phyloP scores from a whole-genome alignment of 2,888 invertebrate genomes.

The Lycocerus yunnanus region DNA sequence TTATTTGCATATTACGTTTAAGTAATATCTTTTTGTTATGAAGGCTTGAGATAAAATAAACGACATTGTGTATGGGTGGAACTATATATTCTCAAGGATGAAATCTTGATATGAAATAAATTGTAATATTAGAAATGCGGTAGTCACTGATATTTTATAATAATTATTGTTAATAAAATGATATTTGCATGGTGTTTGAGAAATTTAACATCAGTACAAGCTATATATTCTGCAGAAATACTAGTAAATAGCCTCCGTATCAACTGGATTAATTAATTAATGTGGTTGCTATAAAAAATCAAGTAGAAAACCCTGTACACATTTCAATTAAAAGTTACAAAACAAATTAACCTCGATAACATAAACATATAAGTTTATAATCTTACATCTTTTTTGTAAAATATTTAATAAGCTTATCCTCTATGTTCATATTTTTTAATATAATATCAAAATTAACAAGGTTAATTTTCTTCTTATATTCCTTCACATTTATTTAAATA shows the following conservation, averaged over 20 bases:
- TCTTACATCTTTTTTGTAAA: background rate
- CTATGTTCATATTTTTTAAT: background rate
- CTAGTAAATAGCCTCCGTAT: background rate
- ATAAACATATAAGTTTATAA: background rate
- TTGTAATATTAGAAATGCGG: conserved; percentile 3
- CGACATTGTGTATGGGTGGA: background rate
- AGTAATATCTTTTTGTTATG: background rate
- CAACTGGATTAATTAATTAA: background rate
- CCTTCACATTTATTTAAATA: background rate
- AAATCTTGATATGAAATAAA: background rate
- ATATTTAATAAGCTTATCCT: background rate
- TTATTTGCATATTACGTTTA: background rate
- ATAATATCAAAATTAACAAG: background rate
- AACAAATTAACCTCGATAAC: background rate
- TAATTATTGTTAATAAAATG: background rate
- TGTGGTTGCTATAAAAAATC: background rate
- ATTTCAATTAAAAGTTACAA: background rate
- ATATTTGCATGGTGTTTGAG: background rate
- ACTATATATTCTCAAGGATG: conserved; percentile 1
- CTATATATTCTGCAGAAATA: background rate
- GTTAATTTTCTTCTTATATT: background rate
- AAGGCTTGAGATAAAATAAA: background rate
- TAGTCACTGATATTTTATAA: background rate
- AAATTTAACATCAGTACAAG: background rate
- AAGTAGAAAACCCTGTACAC: background rate